Evolutionary conservation across 92 coral and sea anemone species (phyloP).

Genomic region (Zoanthus solanderi): DNA sequence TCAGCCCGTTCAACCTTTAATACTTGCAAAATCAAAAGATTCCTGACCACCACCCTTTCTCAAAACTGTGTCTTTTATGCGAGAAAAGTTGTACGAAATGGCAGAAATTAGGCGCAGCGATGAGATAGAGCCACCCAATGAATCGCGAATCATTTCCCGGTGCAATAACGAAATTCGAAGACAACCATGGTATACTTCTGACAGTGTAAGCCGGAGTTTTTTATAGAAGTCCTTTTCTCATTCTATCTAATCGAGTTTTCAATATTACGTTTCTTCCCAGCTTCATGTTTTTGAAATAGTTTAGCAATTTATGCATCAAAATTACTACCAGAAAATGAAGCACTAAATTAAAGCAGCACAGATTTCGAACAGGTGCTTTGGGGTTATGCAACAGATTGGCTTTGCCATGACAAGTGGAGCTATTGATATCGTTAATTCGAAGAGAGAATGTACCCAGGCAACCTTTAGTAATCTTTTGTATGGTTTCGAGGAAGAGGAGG

Average conservation of each 20-base stretch:
- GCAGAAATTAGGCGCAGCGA: not conserved
- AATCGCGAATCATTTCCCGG: not conserved
- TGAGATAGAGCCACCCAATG: not conserved
- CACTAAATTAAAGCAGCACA: not conserved
- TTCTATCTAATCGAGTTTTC: not conserved
- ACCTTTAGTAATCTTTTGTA: constrained; percentile 2
- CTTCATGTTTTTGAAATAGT: not conserved
- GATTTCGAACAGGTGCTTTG: constrained; percentile 14
- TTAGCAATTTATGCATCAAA: constrained; percentile 3
- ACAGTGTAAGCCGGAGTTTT: not conserved
- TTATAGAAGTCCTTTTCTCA: not conserved
- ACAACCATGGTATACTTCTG: constrained; percentile 2
- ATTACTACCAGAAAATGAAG: constrained; percentile 15
- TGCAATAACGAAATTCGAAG: not conserved
- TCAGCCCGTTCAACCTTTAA: not conserved
- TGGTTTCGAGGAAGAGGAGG: constrained; percentile 7
- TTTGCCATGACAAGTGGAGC: constrained; percentile 22
- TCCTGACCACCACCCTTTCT: not conserved
- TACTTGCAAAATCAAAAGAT: not conserved
- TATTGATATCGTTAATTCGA: constrained; percentile 10
- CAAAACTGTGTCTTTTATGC: not conserved
- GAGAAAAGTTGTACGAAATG: not conserved
- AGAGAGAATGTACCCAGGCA: not conserved
- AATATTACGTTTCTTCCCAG: not conserved
- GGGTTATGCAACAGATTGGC: constrained; percentile 1